Base-by-base conservation (phyloP, 2,888 invertebrate genomes). In the Nemotelus pantherinus region DNA sequence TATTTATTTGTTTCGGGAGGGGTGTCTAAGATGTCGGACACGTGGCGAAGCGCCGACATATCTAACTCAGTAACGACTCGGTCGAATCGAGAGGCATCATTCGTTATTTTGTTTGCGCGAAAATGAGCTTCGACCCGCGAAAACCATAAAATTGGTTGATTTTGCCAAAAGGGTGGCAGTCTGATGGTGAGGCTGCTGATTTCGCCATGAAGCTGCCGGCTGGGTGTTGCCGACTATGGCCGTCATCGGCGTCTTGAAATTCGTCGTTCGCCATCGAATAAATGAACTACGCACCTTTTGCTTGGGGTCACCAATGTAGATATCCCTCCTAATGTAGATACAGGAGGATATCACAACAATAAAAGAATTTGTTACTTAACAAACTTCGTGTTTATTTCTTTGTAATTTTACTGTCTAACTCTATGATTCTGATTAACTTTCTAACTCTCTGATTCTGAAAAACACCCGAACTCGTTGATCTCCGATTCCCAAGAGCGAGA, bases 81-180 rank as follows among this genome's bases (percentile, higher is more conserved):
- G 63, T 63, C 2, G 43, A 63, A 63, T 43, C 41, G 63, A 9
- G 63, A 2, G 3, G 41, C 10, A 10, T 63, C 41, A 6, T 3
- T n/a, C n/a, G 3, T 39, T 9, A 63, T 63, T 63, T 63, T 63
- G 7, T 41, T 25, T 2, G n/a, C 43, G 2, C 41, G 63, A 41
- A 63, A 41, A 2, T 63, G 63, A 39, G 41, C 41, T 43, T 63
- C 2, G 7, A 63, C 63, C 6, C 41, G 41, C 41, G 63, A 9
- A 41, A 63, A 63, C 63, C 63, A 63, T 43, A 63, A 41, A 7
- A 9, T 25, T 63, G 63, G 63, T 41, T 63, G 3, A 25, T 9
- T 63, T 3, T 63, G 41, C 63, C 63, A 63, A 25, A 63, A 63
- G 3, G 63, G 63, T 43, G 63, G 63, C 43, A 41, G 43, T 63